Conservation (phyloP, 2,113 vertebrate genomes). For the Poecilia latipinna region DNA sequence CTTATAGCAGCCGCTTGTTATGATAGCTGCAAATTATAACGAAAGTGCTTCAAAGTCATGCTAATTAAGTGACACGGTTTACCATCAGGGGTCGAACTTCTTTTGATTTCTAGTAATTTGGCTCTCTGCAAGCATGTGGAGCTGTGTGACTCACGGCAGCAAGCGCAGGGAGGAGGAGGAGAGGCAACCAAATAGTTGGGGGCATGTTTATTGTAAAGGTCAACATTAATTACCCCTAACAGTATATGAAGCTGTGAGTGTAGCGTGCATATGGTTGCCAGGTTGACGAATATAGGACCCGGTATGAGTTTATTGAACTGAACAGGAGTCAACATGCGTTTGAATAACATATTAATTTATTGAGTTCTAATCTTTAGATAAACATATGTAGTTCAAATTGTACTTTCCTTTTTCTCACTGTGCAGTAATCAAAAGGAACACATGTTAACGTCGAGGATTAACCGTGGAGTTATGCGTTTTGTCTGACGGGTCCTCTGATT, state of each 20-base stretch:
- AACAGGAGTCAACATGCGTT: neutral
- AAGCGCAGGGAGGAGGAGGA: neutral
- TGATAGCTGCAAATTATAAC: neutral
- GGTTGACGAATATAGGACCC: too few species aligned
- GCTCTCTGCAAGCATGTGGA: neutral
- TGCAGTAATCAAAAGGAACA: neutral
- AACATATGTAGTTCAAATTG: neutral
- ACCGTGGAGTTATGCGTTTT: neutral
- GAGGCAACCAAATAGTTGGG: neutral
- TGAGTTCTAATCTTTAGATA: neutral
- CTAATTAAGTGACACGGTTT: neutral
- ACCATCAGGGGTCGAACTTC: constrained; percentile 4
- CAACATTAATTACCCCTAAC: neutral
- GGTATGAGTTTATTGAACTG: neutral
- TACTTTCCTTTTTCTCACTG: neutral
- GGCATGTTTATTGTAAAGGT: neutral
- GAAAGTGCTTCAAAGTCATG: constrained; percentile 11
- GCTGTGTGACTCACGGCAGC: neutral
- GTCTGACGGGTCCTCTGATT: neutral
- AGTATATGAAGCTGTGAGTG: neutral
- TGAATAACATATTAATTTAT: neutral
- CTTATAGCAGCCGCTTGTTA: constrained; percentile 3
- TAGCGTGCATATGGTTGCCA: neutral
- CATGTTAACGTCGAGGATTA: neutral
- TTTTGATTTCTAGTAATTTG: constrained; percentile 6